A percentile compares a stretch with the other conserved stretches of the same genome.
Conservation (phyloP, 1,140 invertebrate genomes). For the Aphaenogaster floridana region DNA sequence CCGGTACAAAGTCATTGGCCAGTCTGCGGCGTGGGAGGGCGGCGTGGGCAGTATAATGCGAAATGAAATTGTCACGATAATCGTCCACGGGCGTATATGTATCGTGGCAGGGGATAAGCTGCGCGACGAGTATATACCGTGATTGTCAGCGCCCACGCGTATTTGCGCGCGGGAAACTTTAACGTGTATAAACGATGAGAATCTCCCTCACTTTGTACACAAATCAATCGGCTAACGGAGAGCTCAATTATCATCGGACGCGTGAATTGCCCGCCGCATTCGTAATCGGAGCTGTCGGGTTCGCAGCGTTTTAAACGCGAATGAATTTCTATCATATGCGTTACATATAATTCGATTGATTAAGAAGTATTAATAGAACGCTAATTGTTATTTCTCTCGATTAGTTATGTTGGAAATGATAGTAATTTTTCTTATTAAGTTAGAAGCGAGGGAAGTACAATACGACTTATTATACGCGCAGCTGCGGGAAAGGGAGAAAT, state of each 20-base stretch:
- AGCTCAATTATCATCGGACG: conserved; percentile 44
- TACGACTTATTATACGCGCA: not conserved
- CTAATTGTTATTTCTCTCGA: not conserved
- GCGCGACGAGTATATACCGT: conserved; percentile 65
- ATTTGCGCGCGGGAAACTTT: conserved; percentile 21
- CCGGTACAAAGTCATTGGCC: conserved; percentile 52
- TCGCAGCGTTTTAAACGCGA: not conserved
- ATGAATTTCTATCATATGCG: not conserved
- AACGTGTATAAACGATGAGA: conserved; percentile 43
- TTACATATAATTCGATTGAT: not conserved
- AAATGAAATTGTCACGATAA: conserved; percentile 82
- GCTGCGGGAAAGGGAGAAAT: not conserved
- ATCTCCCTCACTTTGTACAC: conserved; percentile 20
- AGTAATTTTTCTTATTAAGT: not conserved
- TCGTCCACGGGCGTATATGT: conserved; percentile 73
- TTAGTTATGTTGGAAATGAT: not conserved
- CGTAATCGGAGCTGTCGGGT: not conserved
- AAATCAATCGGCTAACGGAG: conserved; percentile 33
- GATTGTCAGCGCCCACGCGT: conserved; percentile 11
- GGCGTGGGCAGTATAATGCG: conserved; percentile 69
- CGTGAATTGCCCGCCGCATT: conserved; percentile 3
- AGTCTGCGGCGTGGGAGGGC: conserved; percentile 17
- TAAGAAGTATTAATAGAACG: not conserved
- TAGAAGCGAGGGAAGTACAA: not conserved
- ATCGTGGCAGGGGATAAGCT: conserved; percentile 72